Evolutionary conservation across 2,113 vertebrate species (phyloP).

Genomic region (Alaudala cheleensis): DNA sequence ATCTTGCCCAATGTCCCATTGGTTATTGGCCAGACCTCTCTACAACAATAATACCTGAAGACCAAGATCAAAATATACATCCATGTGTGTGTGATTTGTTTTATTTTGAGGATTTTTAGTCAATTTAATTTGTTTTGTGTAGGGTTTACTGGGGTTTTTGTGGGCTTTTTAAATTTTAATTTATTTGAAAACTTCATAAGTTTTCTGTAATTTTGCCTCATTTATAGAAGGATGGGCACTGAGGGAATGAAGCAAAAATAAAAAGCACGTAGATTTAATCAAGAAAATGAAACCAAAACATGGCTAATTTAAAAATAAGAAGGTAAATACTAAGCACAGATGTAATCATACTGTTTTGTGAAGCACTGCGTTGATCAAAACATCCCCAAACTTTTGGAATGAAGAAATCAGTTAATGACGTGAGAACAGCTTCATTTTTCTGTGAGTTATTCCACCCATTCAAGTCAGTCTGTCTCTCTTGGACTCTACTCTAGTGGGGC

Average conservation of each 20-base stretch:
- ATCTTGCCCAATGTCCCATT: neutral
- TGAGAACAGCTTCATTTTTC: neutral
- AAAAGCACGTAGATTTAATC: neutral
- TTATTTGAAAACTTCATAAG: neutral
- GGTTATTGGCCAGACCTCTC: neutral
- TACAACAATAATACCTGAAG: neutral
- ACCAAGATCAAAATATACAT: rapidly evolving
- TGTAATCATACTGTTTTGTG: neutral
- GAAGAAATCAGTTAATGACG: neutral
- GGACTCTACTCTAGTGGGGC: neutral
- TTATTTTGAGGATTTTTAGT: no score
- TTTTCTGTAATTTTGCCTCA: neutral
- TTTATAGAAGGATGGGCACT: rapidly evolving
- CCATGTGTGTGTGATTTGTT: rapidly evolving
- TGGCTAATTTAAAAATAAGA: neutral
- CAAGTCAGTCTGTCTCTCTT: neutral
- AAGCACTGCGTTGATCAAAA: neutral
- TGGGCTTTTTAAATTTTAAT: neutral
- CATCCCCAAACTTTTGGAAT: neutral
- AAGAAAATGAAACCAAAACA: neutral
- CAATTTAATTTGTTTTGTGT: neutral
- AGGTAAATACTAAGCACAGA: neutral
- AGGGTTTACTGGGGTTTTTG: rapidly evolving
- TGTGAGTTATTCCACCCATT: neutral
- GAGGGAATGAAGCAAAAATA: neutral